Evolutionary conservation across 2,113 vertebrate genomes (phyloP).

Genomic region (Oryzias javanicus): DNA sequence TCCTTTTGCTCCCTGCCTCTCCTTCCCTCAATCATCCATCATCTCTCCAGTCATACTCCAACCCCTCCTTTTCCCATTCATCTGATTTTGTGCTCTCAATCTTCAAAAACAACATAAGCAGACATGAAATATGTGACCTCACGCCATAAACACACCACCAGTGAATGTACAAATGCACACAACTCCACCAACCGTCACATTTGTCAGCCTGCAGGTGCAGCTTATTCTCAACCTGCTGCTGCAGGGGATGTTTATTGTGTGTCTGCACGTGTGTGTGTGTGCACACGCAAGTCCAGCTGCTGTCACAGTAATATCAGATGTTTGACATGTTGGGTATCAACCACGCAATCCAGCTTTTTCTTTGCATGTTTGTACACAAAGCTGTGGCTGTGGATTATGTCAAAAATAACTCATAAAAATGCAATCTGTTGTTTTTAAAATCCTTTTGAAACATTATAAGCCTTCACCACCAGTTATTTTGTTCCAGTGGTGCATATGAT

Average conservation of each 20-base stretch:
- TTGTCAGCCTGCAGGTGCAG: conserved; percentile 29
- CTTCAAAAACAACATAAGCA: conserved; percentile 9
- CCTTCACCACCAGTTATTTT: no score
- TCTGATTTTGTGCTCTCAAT: conserved; percentile 6
- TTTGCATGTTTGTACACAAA: background rate
- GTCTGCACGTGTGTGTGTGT: background rate
- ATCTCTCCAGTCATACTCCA: background rate
- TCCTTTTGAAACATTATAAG: no score
- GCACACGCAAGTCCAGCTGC: conserved; percentile 14
- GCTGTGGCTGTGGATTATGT: no score
- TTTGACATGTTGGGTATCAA: background rate
- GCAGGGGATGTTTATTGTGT: background rate
- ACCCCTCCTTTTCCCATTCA: conserved; percentile 3
- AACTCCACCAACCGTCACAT: conserved; percentile 3
- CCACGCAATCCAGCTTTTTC: background rate
- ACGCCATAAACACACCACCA: conserved; percentile 1
- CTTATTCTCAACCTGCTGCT: conserved; percentile 18
- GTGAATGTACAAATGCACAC: background rate
- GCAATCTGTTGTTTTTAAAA: no score
- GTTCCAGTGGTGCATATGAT: no score
- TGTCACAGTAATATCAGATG: conserved; percentile 1
- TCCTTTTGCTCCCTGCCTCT: conserved; percentile 2
- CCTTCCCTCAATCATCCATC: conserved; percentile 9
- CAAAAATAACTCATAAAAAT: no score
- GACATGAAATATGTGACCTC: conserved; percentile 8